Percentiles rank a stretch among this genome's conserved stretches.
Conservation (phyloP, 2,113 vertebrate genomes). For the Eclectus roratus region DNA sequence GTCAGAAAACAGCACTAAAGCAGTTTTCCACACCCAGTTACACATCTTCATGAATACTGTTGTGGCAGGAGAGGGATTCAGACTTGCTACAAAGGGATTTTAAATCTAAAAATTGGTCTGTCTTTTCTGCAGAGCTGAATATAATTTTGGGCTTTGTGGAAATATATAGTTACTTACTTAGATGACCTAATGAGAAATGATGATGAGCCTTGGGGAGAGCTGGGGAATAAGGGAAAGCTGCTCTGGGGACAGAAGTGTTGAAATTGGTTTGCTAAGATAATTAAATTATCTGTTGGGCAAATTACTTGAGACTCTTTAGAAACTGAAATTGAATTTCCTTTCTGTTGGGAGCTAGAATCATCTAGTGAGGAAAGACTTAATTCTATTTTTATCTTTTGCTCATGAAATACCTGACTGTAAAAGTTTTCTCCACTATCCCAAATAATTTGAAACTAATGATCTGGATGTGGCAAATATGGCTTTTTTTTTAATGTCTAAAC, state of each 20-base stretch:
- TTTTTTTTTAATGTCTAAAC: not conserved
- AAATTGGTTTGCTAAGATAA: slow-evolving; percentile 47
- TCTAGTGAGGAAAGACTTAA: not conserved
- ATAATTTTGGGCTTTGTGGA: not conserved
- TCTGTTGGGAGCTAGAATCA: slow-evolving; percentile 1
- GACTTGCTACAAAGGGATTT: not conserved
- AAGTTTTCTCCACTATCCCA: not conserved
- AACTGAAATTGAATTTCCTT: slow-evolving; percentile 36
- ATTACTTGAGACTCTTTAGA: slow-evolving; percentile 34
- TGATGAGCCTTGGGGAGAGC: not conserved
- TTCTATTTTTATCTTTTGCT: slow-evolving; percentile 4
- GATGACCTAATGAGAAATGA: not conserved
- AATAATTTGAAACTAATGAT: not conserved
- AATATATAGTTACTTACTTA: not conserved
- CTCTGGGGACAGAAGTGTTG: slow-evolving; percentile 7
- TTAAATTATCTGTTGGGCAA: slow-evolving; percentile 45
- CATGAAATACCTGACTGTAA: not conserved
- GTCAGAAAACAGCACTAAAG: not conserved
- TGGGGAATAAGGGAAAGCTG: not conserved
- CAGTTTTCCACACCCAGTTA: not conserved
- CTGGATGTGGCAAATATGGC: not conserved
- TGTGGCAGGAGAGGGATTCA: not conserved
- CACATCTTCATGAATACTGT: not conserved
- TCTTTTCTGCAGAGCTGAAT: not conserved
- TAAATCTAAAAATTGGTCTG: not conserved